Evolutionary conservation across 53 echinoderm and acorn worm genomes (phyloP), one percentile per base, ranked within the genome.

Genomic region (Paracentrotus lividus): DNA sequence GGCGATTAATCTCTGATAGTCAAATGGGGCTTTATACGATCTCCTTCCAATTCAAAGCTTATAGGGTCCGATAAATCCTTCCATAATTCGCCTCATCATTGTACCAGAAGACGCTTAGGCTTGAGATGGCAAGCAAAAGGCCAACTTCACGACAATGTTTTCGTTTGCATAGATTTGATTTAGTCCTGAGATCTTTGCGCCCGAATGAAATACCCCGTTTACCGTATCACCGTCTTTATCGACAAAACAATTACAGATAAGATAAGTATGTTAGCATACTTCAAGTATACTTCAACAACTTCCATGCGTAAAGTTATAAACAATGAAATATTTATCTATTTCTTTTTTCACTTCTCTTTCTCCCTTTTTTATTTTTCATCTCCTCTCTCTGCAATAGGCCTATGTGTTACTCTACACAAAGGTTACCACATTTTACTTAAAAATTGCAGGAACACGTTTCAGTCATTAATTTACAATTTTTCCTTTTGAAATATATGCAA

Each of bases 171-270:
- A 86, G 1, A 86, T 53, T 86, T 86, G 89, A 89, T 89, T 59
- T 64, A 12, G 89, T 43, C 89, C 60, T 38, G 89, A 89, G 89
- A 89, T 89, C 64, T 89, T 59, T 61, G 89, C 58, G 60, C 34
- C 47, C 57, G 60, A 58, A 89, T 56, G 47, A 90, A 90, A 69
- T 49, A 47, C 43, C 44, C 69, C 91, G 49, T 68, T 90, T 58
- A 90, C 23, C 75, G 53, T 90, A 90, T 90, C 91, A 18, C 49
- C 31, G 72, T 67, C 91, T 90, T 90, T 90, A 90, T 90, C 91
- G 66, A 58, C 75, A 52, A 90, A 90, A 90, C 91, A 68, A 90
- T 90, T 90, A 90, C 49, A 90, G 91, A 90, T 90, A 90, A 90
- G 91, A 72, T 90, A 90, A 68, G 51, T 75, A 43, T 90, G 75